Evolutionary conservation across 1,140 invertebrate genomes (phyloP).

Genomic region (Vollenhovia emeryi): DNA sequence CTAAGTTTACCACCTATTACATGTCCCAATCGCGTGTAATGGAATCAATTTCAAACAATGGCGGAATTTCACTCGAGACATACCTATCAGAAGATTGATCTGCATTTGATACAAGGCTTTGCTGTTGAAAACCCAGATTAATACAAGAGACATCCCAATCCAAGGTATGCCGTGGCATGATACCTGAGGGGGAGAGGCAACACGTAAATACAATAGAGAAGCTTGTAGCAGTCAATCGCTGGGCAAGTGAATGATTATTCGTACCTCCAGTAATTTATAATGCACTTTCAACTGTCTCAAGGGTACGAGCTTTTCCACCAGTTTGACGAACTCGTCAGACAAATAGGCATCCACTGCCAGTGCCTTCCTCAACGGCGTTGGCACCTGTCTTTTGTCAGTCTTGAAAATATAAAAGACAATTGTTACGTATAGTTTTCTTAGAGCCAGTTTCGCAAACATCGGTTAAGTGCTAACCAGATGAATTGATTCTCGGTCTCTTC

Average conservation of each 20-base stretch:
- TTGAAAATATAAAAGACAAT: constrained; percentile 13
- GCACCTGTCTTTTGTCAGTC: constrained; percentile 82
- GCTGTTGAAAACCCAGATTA: constrained; percentile 90
- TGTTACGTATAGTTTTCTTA: background rate
- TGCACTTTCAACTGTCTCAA: constrained; percentile 87
- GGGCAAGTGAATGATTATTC: background rate
- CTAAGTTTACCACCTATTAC: no score
- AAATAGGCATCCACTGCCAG: constrained; percentile 87
- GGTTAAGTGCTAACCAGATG: no score
- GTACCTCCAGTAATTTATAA: constrained; percentile 90
- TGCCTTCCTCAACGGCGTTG: constrained; percentile 85
- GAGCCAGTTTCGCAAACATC: no score
- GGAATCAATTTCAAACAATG: constrained; percentile 17
- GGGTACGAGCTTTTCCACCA: constrained; percentile 86
- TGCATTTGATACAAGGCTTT: constrained; percentile 90
- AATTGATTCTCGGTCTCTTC: no score
- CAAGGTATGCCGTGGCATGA: constrained; percentile 96
- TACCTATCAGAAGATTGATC: constrained; percentile 94
- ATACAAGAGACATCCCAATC: constrained; percentile 90
- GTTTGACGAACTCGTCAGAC: constrained; percentile 88
- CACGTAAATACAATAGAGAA: background rate
- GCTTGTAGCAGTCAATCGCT: background rate
- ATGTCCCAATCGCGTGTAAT: background rate
- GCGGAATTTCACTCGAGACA: constrained; percentile 70
- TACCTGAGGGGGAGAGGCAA: constrained; percentile 86